Evolutionary conservation across 2,797 vertebrate species (phyloP).

Genomic region (Falco biarmicus): DNA sequence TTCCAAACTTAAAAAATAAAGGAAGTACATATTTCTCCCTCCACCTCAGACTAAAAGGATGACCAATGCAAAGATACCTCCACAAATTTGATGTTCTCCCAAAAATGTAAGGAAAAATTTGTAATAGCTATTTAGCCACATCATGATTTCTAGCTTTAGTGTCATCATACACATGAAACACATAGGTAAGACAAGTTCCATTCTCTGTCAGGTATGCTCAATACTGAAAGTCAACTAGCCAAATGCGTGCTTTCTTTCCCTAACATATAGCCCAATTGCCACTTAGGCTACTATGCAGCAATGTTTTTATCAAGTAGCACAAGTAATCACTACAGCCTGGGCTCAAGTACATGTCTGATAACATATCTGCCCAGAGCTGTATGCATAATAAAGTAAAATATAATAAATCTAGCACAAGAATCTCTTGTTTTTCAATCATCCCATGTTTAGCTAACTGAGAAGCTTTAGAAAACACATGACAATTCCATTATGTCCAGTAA

Average conservation of each 20-base stretch:
- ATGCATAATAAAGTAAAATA: neutral
- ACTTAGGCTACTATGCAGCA: neutral
- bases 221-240: neutral
- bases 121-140: neutral
- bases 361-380: neutral
- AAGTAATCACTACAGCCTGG: neutral
- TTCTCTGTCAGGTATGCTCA: neutral
- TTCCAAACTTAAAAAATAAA: neutral
- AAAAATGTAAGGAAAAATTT: neutral
- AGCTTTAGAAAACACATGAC: neutral
- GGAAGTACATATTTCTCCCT: neutral
- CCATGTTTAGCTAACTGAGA: neutral
- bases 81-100: neutral
- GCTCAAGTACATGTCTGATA: neutral
- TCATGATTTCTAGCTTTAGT: neutral
- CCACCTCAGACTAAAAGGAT: neutral
- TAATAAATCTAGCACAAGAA: neutral
- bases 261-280: neutral
- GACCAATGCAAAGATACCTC: neutral
- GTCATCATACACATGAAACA: neutral
- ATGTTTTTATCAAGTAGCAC: neutral
- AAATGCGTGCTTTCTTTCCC: accelerated
- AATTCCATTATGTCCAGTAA: neutral
- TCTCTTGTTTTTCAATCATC: neutral
- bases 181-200: neutral